These are phyloP conservation scores for Malthinus flaveolus DNA, from an alignment of 2,888 invertebrate species.

Conservation along the genomic window DNA sequence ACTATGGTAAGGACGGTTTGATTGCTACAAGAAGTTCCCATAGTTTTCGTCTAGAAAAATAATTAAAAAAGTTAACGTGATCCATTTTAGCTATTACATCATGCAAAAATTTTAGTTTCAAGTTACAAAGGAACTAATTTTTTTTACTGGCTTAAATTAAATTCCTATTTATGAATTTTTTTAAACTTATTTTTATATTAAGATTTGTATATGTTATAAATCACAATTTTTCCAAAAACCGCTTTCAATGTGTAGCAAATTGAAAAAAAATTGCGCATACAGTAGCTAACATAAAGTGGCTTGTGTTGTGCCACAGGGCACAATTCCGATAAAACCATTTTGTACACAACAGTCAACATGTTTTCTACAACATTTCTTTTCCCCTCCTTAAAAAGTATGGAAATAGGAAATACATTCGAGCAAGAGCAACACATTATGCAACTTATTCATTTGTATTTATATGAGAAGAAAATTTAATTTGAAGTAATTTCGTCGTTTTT, in stretches of 20 bases:
- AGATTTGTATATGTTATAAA: conserved; percentile 6
- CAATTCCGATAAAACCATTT: conserved; percentile 7
- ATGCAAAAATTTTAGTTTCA: no score
- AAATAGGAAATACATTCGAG: not conserved
- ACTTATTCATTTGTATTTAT: not conserved
- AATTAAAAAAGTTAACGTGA: no score
- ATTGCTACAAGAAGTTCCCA: no score
- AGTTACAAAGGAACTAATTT: no score
- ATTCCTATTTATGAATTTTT: no score
- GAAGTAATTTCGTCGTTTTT: no score
- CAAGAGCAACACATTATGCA: not conserved
- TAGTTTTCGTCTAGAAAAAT: no score
- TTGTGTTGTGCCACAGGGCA: conserved; percentile 6
- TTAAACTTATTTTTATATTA: not conserved
- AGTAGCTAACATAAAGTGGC: conserved; percentile 6
- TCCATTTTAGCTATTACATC: no score
- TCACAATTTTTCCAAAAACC: not conserved
- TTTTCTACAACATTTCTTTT: conserved; percentile 2
- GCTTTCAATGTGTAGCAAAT: conserved; percentile 2
- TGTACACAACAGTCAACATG: conserved; percentile 1
- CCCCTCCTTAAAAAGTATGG: not conserved
- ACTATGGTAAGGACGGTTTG: no score
- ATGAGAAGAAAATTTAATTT: not conserved
- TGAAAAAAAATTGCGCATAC: conserved; percentile 6
- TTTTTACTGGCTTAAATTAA: no score